Conservation (phyloP, 2,888 invertebrate genomes). For the Drosophila prostipennis region DNA sequence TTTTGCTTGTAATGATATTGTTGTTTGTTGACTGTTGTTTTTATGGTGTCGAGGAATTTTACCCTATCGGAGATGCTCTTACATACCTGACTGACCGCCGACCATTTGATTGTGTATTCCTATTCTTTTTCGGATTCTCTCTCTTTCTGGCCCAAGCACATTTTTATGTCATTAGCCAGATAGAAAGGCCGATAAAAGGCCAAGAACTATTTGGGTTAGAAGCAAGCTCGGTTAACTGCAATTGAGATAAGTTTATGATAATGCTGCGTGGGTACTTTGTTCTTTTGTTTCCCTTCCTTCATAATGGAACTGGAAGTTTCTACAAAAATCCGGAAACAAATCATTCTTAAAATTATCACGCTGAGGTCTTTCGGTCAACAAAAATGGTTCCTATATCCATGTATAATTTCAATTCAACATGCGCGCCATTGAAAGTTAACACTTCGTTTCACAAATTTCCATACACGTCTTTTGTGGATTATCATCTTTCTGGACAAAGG, state of each 20-base stretch:
- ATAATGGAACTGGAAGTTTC: neutral
- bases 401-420: constrained; percentile 11
- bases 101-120: constrained; percentile 25
- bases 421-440: constrained; percentile 51
- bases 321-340: constrained; percentile 19
- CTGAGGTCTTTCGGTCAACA: constrained; percentile 5
- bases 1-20: constrained; percentile 31
- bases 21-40: constrained; percentile 40
- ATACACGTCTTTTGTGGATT: constrained; percentile 53
- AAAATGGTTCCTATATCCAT: constrained; percentile 3
- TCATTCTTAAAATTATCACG: constrained; percentile 16
- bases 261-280: constrained; percentile 6
- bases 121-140: neutral
- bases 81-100: constrained; percentile 29
- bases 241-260: constrained; percentile 38
- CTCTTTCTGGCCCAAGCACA: constrained; percentile 23
- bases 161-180: constrained; percentile 62
- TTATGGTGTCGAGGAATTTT: constrained; percentile 50
- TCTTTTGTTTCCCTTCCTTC: neutral
- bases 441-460: constrained; percentile 63
- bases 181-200: constrained; percentile 57
- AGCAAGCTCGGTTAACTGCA: constrained; percentile 13
- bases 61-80: constrained; percentile 42
- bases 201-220: constrained; percentile 26
- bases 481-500: constrained; percentile 49